Conservation (phyloP, 2,797 vertebrate species). For the Myotis myotis region DNA sequence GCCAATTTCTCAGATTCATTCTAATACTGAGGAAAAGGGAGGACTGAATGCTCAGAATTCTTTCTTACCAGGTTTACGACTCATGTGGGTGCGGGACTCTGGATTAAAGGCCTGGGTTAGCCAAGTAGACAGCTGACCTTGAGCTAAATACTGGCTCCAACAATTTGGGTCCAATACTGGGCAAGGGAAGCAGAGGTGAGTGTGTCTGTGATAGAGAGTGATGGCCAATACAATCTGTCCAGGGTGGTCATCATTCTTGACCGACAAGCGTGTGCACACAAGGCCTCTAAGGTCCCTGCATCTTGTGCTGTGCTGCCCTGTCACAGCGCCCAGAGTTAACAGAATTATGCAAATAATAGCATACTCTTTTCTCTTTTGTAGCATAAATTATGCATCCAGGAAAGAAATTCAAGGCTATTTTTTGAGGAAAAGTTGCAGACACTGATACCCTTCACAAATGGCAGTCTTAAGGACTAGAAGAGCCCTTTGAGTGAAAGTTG, state of each 20-base stretch:
- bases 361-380: background rate
- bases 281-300: background rate
- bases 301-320: background rate
- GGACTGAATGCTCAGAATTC: background rate
- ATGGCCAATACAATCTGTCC: background rate
- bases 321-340: background rate
- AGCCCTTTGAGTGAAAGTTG: background rate
- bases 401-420: background rate
- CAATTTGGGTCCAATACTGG: background rate
- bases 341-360: background rate
- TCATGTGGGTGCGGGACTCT: background rate
- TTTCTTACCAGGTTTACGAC: background rate
- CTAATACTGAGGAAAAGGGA: background rate
- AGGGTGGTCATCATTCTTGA: accelerated
- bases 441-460: background rate
- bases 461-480: background rate
- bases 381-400: background rate
- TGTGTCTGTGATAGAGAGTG: background rate
- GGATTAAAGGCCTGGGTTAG: background rate
- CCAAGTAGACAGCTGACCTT: background rate
- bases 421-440: background rate
- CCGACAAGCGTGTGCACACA: no score
- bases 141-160: background rate
- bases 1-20: background rate
- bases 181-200: background rate